phyloP scores from a whole-genome alignment of 1,140 invertebrate genomes.

The Drosophila erecta region DNA sequence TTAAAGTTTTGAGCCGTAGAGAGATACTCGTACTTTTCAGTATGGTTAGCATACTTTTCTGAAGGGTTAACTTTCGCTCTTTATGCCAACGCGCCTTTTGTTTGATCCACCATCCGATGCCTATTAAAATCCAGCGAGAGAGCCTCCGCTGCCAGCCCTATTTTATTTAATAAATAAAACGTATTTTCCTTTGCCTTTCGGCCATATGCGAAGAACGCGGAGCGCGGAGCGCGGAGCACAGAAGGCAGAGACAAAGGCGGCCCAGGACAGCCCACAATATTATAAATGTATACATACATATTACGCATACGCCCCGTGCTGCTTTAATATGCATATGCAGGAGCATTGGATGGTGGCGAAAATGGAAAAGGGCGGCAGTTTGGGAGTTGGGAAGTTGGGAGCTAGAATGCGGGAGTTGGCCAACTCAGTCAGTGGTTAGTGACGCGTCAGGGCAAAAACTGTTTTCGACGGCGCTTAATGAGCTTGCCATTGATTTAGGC shows the following conservation, averaged over 20 bases:
- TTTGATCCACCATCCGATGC: slow-evolving; percentile 19
- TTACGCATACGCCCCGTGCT: slow-evolving; percentile 68
- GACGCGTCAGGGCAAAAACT: slow-evolving; percentile 47
- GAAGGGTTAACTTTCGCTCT: slow-evolving; percentile 35
- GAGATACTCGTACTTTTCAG: not conserved
- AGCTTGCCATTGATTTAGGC: slow-evolving; percentile 80
- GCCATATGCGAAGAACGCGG: slow-evolving; percentile 42
- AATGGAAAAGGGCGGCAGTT: not conserved
- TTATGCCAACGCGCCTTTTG: slow-evolving; percentile 22
- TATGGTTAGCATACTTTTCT: not conserved
- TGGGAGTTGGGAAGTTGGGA: not conserved
- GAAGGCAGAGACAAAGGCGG: slow-evolving; percentile 61
- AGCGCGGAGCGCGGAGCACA: slow-evolving; percentile 13
- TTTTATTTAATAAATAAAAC: slow-evolving; percentile 78
- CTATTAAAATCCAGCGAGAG: slow-evolving; percentile 29
- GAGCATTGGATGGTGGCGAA: slow-evolving; percentile 4
- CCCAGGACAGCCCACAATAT: slow-evolving; percentile 36
- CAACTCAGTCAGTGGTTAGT: slow-evolving; percentile 47
- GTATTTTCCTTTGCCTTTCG: slow-evolving; percentile 65
- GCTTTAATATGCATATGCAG: slow-evolving; percentile 78
- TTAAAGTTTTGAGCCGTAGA: slow-evolving; percentile 15
- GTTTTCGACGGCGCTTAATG: slow-evolving; percentile 63
- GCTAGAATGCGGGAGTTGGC: slow-evolving; percentile 1
- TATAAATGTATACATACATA: slow-evolving; percentile 56
- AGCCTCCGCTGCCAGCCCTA: slow-evolving; percentile 21